These are phyloP conservation scores for Monopterus albus DNA, from an alignment of 2,113 vertebrate species.

Conservation along the genomic window DNA sequence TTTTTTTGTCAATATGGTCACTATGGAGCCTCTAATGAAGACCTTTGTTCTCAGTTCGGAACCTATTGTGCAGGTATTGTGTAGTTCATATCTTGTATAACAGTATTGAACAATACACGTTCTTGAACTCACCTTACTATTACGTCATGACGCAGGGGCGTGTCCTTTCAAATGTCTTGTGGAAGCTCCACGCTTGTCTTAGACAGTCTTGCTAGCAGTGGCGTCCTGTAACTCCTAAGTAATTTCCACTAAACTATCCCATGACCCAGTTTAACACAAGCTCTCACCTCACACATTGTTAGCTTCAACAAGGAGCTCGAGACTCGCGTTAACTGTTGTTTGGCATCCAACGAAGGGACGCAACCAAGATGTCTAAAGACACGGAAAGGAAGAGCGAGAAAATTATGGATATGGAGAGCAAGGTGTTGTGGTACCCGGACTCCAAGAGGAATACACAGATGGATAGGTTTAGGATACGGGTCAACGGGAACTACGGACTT, in stretches of 20 bases:
- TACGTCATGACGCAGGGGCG: constrained; percentile 49
- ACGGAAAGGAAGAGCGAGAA: constrained; percentile 79
- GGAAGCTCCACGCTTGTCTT: constrained; percentile 19
- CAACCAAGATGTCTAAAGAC: constrained; percentile 86
- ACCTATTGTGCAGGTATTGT: too few species aligned
- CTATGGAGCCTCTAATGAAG: too few species aligned
- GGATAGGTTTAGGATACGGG: constrained; percentile 89
- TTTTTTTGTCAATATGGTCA: too few species aligned
- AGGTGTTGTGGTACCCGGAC: constrained; percentile 95
- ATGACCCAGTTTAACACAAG: neutral
- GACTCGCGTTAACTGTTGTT: neutral
- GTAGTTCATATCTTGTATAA: neutral
- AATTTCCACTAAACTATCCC: neutral
- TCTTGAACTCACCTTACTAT: constrained; percentile 25
- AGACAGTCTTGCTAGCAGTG: constrained; percentile 39
- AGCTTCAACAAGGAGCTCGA: neutral
- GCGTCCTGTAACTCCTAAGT: rapidly evolving
- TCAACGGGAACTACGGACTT: constrained; percentile 85
- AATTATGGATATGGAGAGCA: constrained; percentile 92
- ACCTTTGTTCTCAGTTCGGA: too few species aligned
- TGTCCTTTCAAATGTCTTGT: constrained; percentile 14
- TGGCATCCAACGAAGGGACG: neutral
- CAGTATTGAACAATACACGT: neutral
- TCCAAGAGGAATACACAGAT: constrained; percentile 91
- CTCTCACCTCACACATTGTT: neutral